Evolutionary conservation across 2,113 vertebrate species (phyloP), one percentile per base, ranked within the genome.

Genomic region (Melierax canorus): DNA sequence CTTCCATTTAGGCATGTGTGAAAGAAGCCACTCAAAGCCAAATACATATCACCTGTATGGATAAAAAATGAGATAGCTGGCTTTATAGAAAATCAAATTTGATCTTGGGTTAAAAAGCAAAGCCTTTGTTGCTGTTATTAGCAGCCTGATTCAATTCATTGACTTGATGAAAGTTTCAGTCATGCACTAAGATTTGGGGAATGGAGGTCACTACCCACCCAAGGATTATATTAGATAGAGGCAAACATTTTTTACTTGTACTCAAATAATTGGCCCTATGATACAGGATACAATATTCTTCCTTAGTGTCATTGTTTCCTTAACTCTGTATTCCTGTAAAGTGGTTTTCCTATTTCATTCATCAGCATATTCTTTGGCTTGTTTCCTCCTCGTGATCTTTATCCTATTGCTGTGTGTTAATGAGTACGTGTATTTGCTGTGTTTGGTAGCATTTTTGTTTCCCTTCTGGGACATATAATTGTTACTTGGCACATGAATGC

Each of bases 401-500:
- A 78, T 95, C 20, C 76, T 77, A 2, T 27, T 85, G 87, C 51
- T 64, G 34, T 34, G 15, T 64, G 43, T 73, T 58, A 60, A 80
- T 50, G 10, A 58, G 34, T 51, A 18, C 12, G 6, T 82, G 38
- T 96, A 48, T 91, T 87, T 92, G 66, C 64, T 96, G 75, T 67
- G 34, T 97, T 93, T 93, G 62, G 69, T 63, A 89, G 55, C 32
- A 21, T 77, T 94, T 94, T 87, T 93, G 8, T 36, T 36, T 97
- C 62, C 89, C 87, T 95, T 39, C 75, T 95, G 97, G 46, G 93
- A 77, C 83, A 63, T 27, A 27, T 94, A 97, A 92, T 94, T 97
- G 80, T 97, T 94, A 64, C 72, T 96, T 96, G 87, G 90, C 95
- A 95, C 73, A 86, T 64, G 87, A 78, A 94, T 91, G 64, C 36